Conservation (phyloP, 2,113 vertebrate genomes). For the Synchiropus splendidus region DNA sequence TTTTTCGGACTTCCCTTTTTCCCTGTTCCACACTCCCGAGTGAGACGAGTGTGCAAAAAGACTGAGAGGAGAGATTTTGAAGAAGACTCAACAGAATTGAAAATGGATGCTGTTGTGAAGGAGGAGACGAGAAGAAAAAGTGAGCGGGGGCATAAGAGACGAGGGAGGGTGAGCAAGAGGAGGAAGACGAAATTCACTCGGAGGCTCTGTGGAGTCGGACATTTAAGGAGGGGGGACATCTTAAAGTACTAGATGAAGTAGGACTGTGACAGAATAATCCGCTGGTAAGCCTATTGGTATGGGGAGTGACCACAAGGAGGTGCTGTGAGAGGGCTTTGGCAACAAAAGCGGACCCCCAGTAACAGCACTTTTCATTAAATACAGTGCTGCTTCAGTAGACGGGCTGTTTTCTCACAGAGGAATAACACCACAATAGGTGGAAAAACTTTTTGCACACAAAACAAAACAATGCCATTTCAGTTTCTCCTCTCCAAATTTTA, state of each 20-base stretch:
- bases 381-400: constrained; percentile 41
- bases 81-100: constrained; percentile 57
- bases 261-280: constrained; percentile 41
- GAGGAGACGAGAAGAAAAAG: constrained; percentile 60
- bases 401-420: constrained; percentile 51
- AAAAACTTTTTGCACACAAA: constrained; percentile 39
- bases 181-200: constrained; percentile 4
- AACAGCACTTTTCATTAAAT: constrained; percentile 43
- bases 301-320: constrained; percentile 56
- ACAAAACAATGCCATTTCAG: too few relatives aligned
- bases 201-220: constrained; percentile 16
- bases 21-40: constrained; percentile 44
- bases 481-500: too few relatives aligned
- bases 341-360: constrained; percentile 33
- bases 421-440: constrained; percentile 33
- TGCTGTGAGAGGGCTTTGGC: constrained; percentile 50
- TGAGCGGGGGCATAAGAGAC: constrained; percentile 43
- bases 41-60: constrained; percentile 34
- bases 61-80: constrained; percentile 51
- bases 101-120: constrained; percentile 58
- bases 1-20: constrained; percentile 64
- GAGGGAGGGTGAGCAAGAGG: constrained; percentile 24
- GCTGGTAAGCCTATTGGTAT: constrained; percentile 23
- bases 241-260: constrained; percentile 23
- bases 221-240: constrained; percentile 32